Conservation (phyloP, 2,797 vertebrate genomes). For the Spinus olivaceus region DNA sequence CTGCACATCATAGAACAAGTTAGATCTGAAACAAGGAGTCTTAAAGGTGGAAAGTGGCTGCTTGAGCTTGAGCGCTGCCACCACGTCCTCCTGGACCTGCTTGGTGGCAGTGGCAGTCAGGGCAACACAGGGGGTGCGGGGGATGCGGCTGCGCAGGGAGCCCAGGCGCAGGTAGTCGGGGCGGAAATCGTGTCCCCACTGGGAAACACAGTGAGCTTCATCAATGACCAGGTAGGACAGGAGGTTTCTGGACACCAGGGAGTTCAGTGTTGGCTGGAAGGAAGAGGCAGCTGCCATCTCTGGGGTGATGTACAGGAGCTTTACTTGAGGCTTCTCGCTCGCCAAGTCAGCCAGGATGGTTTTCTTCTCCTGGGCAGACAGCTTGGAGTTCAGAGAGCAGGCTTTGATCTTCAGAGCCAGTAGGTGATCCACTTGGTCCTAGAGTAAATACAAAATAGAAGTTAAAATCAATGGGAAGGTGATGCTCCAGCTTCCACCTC, state of each 20-base stretch:
- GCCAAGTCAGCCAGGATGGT: constrained; percentile 84
- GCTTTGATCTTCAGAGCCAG: constrained; percentile 85
- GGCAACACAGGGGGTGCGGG: constrained; percentile 83
- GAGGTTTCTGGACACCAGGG: constrained; percentile 81
- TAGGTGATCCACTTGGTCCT: constrained; percentile 92
- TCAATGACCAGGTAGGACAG: constrained; percentile 91
- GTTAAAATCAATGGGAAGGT: not conserved
- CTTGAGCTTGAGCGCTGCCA: constrained; percentile 76
- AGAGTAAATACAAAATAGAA: not conserved
- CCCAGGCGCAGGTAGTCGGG: constrained; percentile 95
- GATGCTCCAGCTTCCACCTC: not conserved
- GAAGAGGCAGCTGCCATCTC: constrained; percentile 94
- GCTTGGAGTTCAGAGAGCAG: constrained; percentile 92
- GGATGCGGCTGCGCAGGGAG: constrained; percentile 77
- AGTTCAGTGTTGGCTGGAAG: constrained; percentile 86
- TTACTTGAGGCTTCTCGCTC: constrained; percentile 83
- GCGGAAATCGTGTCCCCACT: constrained; percentile 98
- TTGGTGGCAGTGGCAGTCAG: constrained; percentile 92
- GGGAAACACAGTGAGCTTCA: constrained; percentile 96
- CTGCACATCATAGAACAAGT: constrained; percentile 92
- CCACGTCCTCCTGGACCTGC: constrained; percentile 88
- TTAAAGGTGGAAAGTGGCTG: constrained; percentile 80
- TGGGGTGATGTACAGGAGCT: constrained; percentile 93
- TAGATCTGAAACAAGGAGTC: constrained; percentile 90
- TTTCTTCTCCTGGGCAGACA: constrained; percentile 80